A percentile compares a stretch with the other conserved stretches of the same genome.
Evolutionary conservation across 2,113 vertebrate genomes (phyloP).

Genomic region (Rhagologus leucostigma): DNA sequence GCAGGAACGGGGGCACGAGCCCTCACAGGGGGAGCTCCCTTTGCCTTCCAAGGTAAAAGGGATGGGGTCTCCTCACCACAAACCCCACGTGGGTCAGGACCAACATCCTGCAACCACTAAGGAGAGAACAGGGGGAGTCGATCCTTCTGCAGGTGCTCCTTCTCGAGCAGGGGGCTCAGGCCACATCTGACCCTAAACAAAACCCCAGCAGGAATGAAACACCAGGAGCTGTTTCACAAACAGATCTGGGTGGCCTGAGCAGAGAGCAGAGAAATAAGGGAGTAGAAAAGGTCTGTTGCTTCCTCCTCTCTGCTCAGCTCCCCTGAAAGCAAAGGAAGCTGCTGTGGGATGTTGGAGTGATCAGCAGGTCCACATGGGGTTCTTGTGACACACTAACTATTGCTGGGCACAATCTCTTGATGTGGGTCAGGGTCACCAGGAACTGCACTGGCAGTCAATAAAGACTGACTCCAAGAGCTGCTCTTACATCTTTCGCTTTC

Average conservation of each 20-base stretch:
- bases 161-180: background rate
- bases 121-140: accelerated
- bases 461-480: background rate
- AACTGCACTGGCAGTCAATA: background rate
- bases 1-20: background rate
- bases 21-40: accelerated
- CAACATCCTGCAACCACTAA: background rate
- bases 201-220: background rate
- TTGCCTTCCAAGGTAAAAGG: background rate
- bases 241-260: background rate
- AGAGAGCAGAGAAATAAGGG: background rate
- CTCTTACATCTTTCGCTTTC: background rate
- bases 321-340: background rate
- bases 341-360: background rate
- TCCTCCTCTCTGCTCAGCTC: background rate
- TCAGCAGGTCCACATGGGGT: background rate
- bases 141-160: background rate
- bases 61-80: background rate
- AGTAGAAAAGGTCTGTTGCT: background rate
- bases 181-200: background rate
- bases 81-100: accelerated
- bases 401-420: background rate
- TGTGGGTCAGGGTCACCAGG: background rate
- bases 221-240: background rate
- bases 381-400: background rate